Evolutionary conservation across 2,113 vertebrate species (phyloP).

Genomic region (Erpornis zantholeuca): DNA sequence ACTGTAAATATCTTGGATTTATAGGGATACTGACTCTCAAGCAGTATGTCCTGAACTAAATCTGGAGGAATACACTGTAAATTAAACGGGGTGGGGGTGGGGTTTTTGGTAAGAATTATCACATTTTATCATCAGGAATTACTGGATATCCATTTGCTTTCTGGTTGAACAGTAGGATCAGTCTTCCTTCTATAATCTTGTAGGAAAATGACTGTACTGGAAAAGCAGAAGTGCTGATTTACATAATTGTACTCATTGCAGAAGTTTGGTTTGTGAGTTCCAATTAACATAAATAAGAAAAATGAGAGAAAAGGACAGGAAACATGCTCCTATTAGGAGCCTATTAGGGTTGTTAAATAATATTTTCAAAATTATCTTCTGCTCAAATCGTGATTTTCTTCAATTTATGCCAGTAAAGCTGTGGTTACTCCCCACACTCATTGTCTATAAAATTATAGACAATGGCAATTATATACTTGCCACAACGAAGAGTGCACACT

Average conservation of each 20-base stretch:
- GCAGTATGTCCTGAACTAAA: neutral
- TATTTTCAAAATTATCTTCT: neutral
- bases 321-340: neutral
- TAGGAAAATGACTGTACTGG: neutral
- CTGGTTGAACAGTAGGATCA: neutral
- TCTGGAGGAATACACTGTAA: neutral
- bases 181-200: neutral
- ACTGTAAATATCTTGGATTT: neutral
- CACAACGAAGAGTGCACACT: neutral
- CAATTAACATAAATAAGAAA: neutral
- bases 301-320: neutral
- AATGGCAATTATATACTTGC: neutral
- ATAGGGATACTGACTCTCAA: neutral
- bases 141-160: neutral
- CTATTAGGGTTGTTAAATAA: neutral
- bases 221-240: conserved; percentile 28
- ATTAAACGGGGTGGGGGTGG: neutral
- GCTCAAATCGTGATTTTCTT: neutral
- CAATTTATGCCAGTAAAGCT: neutral
- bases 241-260: neutral
- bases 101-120: neutral
- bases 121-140: neutral
- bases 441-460: neutral
- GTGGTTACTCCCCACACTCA: neutral
- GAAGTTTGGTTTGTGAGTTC: conserved; percentile 30